Percentiles rank a stretch among this genome's conserved stretches.
These are phyloP conservation scores for Enhydra lutris DNA, from an alignment of 2,113 vertebrate species.

Conservation along the genomic window DNA sequence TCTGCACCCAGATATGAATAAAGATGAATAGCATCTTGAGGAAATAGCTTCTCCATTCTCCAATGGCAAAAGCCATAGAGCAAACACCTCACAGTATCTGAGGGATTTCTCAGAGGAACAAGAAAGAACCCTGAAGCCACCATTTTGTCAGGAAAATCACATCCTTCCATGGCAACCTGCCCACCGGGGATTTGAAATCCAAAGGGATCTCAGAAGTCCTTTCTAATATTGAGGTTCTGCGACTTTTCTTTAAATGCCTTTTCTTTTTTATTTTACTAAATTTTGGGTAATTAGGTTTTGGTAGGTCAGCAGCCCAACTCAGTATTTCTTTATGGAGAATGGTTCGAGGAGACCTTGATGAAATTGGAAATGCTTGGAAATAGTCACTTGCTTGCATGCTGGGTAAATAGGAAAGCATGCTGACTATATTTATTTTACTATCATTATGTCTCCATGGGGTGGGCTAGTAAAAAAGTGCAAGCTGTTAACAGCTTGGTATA, in stretches of 20 bases:
- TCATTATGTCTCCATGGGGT: conserved; percentile 27
- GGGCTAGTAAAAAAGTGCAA: conserved; percentile 5
- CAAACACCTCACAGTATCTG: neutral
- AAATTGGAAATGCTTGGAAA: conserved; percentile 19
- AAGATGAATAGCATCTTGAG: conserved; percentile 54
- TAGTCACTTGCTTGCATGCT: conserved; percentile 6
- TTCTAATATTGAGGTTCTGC: neutral
- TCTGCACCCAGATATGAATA: conserved; percentile 55
- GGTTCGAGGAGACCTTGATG: conserved; percentile 26
- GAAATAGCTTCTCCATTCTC: conserved; percentile 21
- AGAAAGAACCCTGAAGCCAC: neutral
- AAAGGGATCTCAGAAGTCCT: neutral
- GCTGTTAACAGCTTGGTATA: neutral
- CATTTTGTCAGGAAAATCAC: neutral
- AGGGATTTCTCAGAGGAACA: neutral
- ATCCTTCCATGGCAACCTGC: neutral
- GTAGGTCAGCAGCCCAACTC: neutral
- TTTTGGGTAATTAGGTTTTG: conserved; percentile 31
- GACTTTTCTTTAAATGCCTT: neutral
- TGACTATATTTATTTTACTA: conserved; percentile 65
- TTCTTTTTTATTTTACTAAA: neutral
- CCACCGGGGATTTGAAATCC: neutral
- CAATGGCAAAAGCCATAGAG: conserved; percentile 1
- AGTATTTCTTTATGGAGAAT: neutral
- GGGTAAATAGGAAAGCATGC: conserved; percentile 48